Evolutionary conservation across 2,113 vertebrate species (phyloP).

Genomic region (Lasiurus cinereus): DNA sequence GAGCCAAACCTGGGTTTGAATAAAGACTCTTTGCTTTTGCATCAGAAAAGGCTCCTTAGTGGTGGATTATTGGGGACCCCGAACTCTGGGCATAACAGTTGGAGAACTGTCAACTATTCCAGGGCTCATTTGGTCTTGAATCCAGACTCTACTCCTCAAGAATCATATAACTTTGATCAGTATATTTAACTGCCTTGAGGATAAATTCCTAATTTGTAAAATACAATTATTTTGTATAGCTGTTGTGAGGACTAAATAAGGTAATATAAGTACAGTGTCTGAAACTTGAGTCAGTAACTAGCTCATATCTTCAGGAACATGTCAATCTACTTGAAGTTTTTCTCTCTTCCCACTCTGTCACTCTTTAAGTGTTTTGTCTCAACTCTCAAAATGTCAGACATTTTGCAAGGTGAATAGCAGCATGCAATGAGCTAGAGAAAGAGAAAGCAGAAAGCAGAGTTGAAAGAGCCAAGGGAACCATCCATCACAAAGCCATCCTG

Average conservation of each 20-base stretch:
- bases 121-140: not conserved
- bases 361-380: conserved; percentile 25
- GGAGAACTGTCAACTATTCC: not conserved
- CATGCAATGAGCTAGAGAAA: not conserved
- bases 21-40: too few species aligned
- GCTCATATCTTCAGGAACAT: not conserved
- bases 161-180: not conserved
- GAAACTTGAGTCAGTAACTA: not conserved
- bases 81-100: too few species aligned
- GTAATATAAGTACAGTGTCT: not conserved
- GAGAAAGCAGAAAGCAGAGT: not conserved
- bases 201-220: not conserved
- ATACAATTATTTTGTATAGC: not conserved
- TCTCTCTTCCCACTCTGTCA: not conserved
- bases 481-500: conserved; percentile 43
- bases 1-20: too few species aligned
- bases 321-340: not conserved
- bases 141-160: not conserved
- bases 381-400: not conserved
- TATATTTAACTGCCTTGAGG: not conserved
- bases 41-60: too few species aligned
- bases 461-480: conserved; percentile 8
- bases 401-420: conserved; percentile 2
- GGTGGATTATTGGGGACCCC: too few species aligned
- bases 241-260: not conserved